Conservation (phyloP, 2,888 invertebrate genomes). For the Thera britannica region DNA sequence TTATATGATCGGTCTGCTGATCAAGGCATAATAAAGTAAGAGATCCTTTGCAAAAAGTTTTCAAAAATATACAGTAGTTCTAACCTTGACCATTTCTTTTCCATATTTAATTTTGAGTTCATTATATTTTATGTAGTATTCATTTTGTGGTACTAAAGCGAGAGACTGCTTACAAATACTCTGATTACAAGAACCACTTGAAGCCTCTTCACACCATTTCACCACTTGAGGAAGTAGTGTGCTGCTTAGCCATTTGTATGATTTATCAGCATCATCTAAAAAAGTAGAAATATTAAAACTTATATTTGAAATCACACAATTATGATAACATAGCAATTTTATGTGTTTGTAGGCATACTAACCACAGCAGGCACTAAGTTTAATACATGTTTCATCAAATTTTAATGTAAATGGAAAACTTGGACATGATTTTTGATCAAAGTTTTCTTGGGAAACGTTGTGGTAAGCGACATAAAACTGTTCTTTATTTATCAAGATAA, state of each 20-base stretch:
- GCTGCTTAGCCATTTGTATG: slow-evolving; percentile 82
- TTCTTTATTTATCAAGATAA: slow-evolving; percentile 70
- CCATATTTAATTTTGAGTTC: slow-evolving; percentile 92
- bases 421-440: slow-evolving; percentile 71
- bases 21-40: too few species aligned
- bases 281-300: slow-evolving; percentile 20
- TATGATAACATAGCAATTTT: neutral
- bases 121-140: slow-evolving; percentile 90
- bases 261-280: slow-evolving; percentile 59
- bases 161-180: slow-evolving; percentile 84
- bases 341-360: slow-evolving; percentile 37
- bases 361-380: slow-evolving; percentile 72
- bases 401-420: slow-evolving; percentile 78
- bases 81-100: slow-evolving; percentile 87
- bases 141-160: slow-evolving; percentile 86
- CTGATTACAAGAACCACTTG: slow-evolving; percentile 44
- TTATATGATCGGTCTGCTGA: too few species aligned
- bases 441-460: slow-evolving; percentile 68
- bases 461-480: slow-evolving; percentile 70
- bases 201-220: slow-evolving; percentile 85
- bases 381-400: slow-evolving; percentile 63
- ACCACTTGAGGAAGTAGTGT: slow-evolving; percentile 85
- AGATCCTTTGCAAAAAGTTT: too few species aligned
- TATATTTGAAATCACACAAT: too few species aligned
- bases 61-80: too few species aligned